Percentiles rank a stretch among this genome's conserved stretches.
Conservation (phyloP, 2,113 vertebrate genomes). For the Ibidorhyncha struthersii region DNA sequence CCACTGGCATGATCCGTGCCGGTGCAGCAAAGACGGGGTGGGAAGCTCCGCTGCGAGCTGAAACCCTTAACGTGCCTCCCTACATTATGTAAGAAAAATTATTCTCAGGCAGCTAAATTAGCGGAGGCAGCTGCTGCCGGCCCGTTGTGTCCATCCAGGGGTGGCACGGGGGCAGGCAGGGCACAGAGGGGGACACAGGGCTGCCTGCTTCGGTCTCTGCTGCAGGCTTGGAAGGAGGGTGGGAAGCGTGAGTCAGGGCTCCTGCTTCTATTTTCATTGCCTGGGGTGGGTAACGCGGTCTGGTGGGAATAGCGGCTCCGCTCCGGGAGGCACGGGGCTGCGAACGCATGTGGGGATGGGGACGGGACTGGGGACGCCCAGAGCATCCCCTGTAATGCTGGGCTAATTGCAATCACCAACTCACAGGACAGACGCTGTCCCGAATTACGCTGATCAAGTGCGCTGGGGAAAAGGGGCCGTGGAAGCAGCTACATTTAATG, state of each 20-base stretch:
- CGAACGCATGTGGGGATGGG: not conserved
- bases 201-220: not conserved
- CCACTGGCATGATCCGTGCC: not conserved
- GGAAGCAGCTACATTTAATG: not conserved
- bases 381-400: not conserved
- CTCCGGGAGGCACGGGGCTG: not conserved
- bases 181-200: not conserved
- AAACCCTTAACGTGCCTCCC: not conserved
- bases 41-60: not conserved
- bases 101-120: not conserved
- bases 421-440: not conserved
- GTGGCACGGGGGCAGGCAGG: not conserved
- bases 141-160: not conserved
- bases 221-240: not conserved
- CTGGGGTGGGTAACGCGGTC: not conserved
- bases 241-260: conserved; percentile 8
- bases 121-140: not conserved
- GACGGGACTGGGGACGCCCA: not conserved
- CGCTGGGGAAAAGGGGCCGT: not conserved
- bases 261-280: not conserved
- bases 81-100: not conserved
- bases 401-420: accelerated
- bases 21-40: not conserved
- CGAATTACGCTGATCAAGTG: accelerated
- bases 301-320: not conserved